Percentiles rank a stretch among this genome's conserved stretches.
phyloP scores from a whole-genome alignment of 2,113 vertebrate species.

The Eretmochelys imbricata region DNA sequence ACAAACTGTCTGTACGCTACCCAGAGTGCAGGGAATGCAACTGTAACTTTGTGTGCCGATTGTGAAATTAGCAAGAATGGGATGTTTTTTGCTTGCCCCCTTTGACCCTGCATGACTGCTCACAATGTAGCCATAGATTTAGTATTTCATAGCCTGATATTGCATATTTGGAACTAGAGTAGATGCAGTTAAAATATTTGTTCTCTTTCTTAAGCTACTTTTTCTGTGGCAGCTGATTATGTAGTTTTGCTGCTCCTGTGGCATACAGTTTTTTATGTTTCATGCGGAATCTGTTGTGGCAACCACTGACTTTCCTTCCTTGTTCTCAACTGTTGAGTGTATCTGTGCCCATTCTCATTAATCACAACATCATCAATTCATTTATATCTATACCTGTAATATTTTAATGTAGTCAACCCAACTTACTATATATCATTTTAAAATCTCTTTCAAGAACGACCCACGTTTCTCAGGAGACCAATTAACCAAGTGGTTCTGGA shows the following conservation, averaged over 20 bases:
- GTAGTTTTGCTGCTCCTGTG: background rate
- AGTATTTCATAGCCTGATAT: background rate
- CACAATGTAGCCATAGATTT: background rate
- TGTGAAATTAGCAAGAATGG: background rate
- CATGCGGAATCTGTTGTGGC: rapidly evolving
- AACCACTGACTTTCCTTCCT: background rate
- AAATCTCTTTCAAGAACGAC: constrained; percentile 86
- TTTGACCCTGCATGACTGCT: background rate
- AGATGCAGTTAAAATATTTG: background rate
- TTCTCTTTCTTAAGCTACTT: background rate
- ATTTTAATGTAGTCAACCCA: constrained; percentile 11
- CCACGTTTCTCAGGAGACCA: constrained; percentile 93
- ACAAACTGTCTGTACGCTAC: background rate
- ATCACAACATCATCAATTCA: background rate
- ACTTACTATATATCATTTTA: constrained; percentile 41
- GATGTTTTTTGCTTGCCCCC: background rate
- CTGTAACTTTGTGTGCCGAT: background rate
- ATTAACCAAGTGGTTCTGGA: constrained; percentile 99
- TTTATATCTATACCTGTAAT: constrained; percentile 31
- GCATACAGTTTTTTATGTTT: background rate
- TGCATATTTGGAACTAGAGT: background rate
- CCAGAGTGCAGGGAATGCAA: background rate
- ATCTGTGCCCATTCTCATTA: background rate
- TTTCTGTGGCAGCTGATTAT: background rate
- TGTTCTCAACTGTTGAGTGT: background rate